Conservation (phyloP, 2,113 vertebrate species). For the Trematomus loennbergii region DNA sequence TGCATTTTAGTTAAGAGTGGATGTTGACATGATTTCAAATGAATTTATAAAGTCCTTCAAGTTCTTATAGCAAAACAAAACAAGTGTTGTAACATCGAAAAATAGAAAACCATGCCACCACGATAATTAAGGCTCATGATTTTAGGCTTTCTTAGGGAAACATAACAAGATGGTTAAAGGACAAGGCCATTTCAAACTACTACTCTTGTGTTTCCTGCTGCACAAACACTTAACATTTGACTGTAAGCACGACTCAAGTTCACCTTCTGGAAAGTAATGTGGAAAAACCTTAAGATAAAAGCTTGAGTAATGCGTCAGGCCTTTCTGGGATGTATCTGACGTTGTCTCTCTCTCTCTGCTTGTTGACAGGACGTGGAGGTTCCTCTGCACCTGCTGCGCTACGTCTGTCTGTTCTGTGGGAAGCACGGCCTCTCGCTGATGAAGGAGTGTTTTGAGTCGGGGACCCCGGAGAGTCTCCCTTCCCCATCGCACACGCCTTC, state of each 20-base stretch:
- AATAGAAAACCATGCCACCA: background rate
- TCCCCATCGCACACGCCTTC: constrained; percentile 97
- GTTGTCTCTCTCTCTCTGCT: background rate
- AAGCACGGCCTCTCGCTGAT: constrained; percentile 99
- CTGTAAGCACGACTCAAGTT: background rate
- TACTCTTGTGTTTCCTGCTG: background rate
- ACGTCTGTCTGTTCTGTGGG: constrained; percentile 98
- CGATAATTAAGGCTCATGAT: no score
- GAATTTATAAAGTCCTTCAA: background rate
- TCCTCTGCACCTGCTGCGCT: constrained; percentile 97
- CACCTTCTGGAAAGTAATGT: background rate
- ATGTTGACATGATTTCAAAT: background rate
- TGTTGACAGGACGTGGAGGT: constrained; percentile 94
- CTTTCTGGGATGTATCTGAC: background rate
- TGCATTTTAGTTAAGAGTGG: no score
- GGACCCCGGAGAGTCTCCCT: constrained; percentile 94
- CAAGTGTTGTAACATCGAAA: background rate
- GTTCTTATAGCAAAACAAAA: background rate
- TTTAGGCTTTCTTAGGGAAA: no score
- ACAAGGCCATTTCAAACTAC: no score
- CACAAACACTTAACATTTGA: background rate
- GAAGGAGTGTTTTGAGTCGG: constrained; percentile 98
- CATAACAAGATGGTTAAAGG: no score
- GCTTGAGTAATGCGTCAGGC: background rate
- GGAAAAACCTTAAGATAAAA: background rate